Evolutionary conservation across 2,797 vertebrate species (phyloP).

Genomic region (Myiotriccus ornatus): DNA sequence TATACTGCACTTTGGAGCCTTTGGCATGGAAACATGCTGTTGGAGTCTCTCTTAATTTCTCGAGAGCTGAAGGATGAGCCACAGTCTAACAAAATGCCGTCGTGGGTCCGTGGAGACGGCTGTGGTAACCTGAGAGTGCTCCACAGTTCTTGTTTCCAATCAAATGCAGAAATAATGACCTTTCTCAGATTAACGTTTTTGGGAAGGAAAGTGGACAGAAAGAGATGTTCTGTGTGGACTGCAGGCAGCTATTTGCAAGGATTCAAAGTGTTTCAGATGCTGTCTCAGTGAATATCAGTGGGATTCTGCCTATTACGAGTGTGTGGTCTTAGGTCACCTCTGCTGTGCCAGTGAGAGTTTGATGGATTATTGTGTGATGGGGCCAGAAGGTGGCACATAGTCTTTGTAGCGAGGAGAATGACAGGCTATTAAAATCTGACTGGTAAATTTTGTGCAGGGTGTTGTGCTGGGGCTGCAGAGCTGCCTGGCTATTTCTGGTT

Average conservation of each 20-base stretch:
- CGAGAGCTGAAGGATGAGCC: background rate
- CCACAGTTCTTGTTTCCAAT: background rate
- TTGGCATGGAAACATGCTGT: background rate
- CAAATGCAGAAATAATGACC: background rate
- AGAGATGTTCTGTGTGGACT: background rate
- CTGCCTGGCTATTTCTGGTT: slow-evolving; percentile 31
- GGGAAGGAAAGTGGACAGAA: background rate
- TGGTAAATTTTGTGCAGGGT: slow-evolving; percentile 10
- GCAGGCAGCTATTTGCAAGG: background rate
- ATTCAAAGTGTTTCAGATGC: background rate
- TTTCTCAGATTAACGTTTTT: background rate
- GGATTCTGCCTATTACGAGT: background rate
- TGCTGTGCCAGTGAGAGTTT: background rate
- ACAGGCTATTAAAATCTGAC: slow-evolving; percentile 28
- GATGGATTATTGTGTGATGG: slow-evolving; percentile 12
- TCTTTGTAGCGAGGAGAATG: background rate
- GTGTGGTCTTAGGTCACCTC: background rate
- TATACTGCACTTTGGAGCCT: background rate
- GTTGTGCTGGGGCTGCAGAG: background rate
- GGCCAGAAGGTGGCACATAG: slow-evolving; percentile 6
- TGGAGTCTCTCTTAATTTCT: background rate
- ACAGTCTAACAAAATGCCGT: background rate
- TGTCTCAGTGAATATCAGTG: background rate
- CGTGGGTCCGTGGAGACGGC: background rate
- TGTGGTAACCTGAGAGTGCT: background rate